These are phyloP conservation scores for Nemopilema nomurai DNA, from an alignment of 30 jellyfish, hydroid and myxozoan species.

Conservation along the genomic window DNA sequence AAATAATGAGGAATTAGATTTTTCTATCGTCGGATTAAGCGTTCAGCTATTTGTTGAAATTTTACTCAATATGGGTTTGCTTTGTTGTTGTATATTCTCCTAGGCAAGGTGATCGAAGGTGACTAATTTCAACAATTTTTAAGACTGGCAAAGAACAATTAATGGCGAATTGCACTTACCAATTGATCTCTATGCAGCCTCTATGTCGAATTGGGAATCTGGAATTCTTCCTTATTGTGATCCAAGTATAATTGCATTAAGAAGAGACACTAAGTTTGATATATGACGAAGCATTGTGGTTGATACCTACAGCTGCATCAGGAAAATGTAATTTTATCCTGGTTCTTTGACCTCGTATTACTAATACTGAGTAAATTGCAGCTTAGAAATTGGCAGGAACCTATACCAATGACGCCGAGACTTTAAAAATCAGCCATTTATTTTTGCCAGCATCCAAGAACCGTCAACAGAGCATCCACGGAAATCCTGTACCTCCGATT, in stretches of 20 bases:
- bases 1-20: background rate
- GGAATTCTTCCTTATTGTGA: background rate
- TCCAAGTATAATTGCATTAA: background rate
- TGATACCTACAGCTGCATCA: conserved; percentile 39
- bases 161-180: background rate
- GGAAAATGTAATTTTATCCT: conserved; percentile 10
- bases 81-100: background rate
- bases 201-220: background rate
- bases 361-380: conserved; percentile 1
- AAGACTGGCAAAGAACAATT: too few species aligned
- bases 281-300: conserved; percentile 28
- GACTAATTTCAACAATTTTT: too few species aligned
- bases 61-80: too few species aligned
- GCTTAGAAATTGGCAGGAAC: background rate
- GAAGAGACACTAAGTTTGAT: background rate
- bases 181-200: background rate
- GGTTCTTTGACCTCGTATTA: conserved; percentile 36
- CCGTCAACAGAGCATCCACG: background rate
- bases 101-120: too few species aligned
- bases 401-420: background rate
- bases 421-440: background rate
- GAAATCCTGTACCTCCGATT: background rate
- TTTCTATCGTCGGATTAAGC: background rate
- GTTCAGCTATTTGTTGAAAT: background rate
- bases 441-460: background rate